phyloP scores from a whole-genome alignment of 2,888 invertebrate species.

The Rhagonycha lutea region DNA sequence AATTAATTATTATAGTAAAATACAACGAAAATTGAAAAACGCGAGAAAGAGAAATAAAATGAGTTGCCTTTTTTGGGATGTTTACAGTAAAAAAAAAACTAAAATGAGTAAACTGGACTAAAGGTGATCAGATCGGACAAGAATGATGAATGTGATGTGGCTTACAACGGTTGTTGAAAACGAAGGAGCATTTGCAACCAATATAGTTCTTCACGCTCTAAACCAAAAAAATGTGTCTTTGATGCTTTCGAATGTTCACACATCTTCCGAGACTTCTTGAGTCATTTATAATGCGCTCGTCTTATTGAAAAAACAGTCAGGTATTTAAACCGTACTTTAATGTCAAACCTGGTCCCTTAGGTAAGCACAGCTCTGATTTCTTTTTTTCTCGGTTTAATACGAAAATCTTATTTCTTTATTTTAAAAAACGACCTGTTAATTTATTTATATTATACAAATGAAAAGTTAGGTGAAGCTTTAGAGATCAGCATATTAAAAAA shows the following conservation, averaged over 20 bases:
- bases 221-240: conserved; percentile 37
- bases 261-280: conserved; percentile 32
- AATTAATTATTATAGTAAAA: not conserved
- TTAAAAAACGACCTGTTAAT: not conserved
- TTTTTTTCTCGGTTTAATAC: conserved; percentile 1
- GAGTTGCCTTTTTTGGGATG: not conserved
- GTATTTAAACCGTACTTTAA: conserved; percentile 31
- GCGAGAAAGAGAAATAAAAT: not conserved
- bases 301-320: conserved; percentile 38
- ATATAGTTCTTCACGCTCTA: conserved; percentile 27
- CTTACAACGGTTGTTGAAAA: conserved; percentile 34
- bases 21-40: not conserved
- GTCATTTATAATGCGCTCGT: conserved; percentile 34
- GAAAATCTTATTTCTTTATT: not conserved
- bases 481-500: not conserved
- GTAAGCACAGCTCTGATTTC: conserved; percentile 22
- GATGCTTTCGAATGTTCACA: conserved; percentile 37
- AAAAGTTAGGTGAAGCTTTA: not conserved
- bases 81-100: not conserved
- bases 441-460: not conserved
- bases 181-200: conserved; percentile 32
- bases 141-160: conserved; percentile 34
- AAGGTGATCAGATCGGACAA: conserved; percentile 32
- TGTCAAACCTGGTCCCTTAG: conserved; percentile 27
- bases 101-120: conserved; percentile 14